phyloP scores from a whole-genome alignment of 2,797 vertebrate genomes.

The Pampus argenteus region DNA sequence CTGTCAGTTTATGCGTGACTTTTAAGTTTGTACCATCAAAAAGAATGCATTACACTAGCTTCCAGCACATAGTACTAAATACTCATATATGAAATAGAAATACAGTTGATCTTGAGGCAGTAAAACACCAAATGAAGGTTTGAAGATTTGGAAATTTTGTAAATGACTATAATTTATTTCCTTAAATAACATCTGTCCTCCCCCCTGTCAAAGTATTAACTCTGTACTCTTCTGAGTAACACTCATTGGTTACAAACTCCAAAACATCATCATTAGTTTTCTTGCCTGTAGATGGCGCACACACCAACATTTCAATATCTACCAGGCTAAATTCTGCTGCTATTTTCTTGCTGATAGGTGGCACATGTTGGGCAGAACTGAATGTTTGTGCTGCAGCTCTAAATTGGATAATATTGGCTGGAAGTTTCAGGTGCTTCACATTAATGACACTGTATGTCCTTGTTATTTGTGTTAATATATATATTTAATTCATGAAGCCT shows the following conservation, averaged over 20 bases:
- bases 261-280: no score
- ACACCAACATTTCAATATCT: no score
- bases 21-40: not conserved
- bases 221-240: not conserved
- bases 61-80: not conserved
- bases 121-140: not conserved
- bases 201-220: constrained; percentile 27
- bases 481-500: constrained; percentile 40
- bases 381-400: constrained; percentile 43
- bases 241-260: no score
- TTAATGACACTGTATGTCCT: constrained; percentile 37
- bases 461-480: constrained; percentile 42
- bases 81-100: not conserved
- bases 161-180: no score
- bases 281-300: no score
- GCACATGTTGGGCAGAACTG: constrained; percentile 46
- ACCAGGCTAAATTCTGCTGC: no score
- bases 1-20: not conserved
- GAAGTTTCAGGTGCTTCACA: constrained; percentile 44
- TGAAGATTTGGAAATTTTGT: no score
- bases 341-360: constrained; percentile 26
- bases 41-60: not conserved
- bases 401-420: constrained; percentile 32
- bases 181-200: constrained; percentile 1
- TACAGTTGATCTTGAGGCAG: no score